Evolutionary conservation across 1,140 invertebrate genomes (phyloP).

Genomic region (Drosophila ambigua): DNA sequence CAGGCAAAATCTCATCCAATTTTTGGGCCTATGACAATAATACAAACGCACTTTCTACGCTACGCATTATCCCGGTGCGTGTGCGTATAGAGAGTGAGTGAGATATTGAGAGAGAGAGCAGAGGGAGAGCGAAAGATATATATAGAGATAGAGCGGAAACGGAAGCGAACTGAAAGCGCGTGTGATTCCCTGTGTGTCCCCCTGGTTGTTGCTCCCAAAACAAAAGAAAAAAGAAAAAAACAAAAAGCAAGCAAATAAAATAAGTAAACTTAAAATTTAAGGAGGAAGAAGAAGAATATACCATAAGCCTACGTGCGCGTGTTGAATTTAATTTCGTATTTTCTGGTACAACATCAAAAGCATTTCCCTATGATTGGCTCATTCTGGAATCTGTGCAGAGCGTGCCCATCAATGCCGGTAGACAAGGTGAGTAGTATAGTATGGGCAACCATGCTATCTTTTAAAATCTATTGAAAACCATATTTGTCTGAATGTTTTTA

Average conservation of each 20-base stretch:
- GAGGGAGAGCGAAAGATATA: slow-evolving; percentile 16
- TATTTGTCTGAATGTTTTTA: slow-evolving; percentile 11
- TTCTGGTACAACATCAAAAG: slow-evolving; percentile 64
- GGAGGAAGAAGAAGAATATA: too few species aligned
- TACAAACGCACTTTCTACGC: slow-evolving; percentile 73
- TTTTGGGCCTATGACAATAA: slow-evolving; percentile 61
- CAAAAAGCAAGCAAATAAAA: slow-evolving; percentile 7
- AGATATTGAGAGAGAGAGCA: slow-evolving; percentile 14
- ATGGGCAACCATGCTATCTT: too few species aligned
- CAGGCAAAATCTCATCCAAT: slow-evolving; percentile 55
- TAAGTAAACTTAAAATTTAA: slow-evolving; percentile 32
- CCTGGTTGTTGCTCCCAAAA: slow-evolving; percentile 57
- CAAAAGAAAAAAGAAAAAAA: slow-evolving; percentile 34
- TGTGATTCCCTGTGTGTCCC: slow-evolving; percentile 39
- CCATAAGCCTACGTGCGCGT: slow-evolving; percentile 39
- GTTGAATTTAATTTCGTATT: slow-evolving; percentile 67
- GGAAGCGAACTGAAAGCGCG: slow-evolving; percentile 22
- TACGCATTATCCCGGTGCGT: slow-evolving; percentile 72
- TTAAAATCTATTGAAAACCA: too few species aligned
- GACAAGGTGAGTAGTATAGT: slow-evolving; percentile 90
- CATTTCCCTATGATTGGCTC: slow-evolving; percentile 93
- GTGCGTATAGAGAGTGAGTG: slow-evolving; percentile 58
- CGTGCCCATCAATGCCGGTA: slow-evolving; percentile 96
- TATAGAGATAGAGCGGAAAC: slow-evolving; percentile 4
- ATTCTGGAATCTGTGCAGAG: slow-evolving; percentile 96